phyloP scores from a whole-genome alignment of 1,140 invertebrate species.

The Pogonomyrmex californicus region DNA sequence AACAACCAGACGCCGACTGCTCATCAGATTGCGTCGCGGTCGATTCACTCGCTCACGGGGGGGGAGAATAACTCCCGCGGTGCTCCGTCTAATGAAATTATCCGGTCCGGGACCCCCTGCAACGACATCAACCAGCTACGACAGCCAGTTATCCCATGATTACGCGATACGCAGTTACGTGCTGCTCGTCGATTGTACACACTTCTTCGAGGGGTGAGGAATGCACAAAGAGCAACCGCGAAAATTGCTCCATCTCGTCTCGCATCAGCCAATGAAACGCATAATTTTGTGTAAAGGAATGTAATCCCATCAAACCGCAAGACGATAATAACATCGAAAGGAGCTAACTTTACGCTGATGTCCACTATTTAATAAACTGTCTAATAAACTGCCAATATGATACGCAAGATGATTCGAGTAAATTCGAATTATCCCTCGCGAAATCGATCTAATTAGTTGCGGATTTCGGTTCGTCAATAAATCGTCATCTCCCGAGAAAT shows the following conservation, averaged over 20 bases:
- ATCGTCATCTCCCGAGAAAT: conserved; percentile 64
- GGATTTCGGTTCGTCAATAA: conserved; percentile 55
- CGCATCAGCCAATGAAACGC: conserved; percentile 42
- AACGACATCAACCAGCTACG: conserved; percentile 79
- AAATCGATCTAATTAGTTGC: conserved; percentile 56
- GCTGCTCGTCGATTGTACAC: conserved; percentile 43
- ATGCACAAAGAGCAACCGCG: conserved; percentile 58
- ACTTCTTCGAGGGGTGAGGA: conserved; percentile 45
- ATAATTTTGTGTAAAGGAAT: conserved; percentile 39
- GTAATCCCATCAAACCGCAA: conserved; percentile 28
- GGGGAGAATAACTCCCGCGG: conserved; percentile 69
- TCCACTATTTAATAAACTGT: background rate
- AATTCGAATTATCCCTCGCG: background rate
- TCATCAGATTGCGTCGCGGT: conserved; percentile 65
- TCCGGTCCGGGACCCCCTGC: conserved; percentile 83
- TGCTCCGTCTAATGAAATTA: conserved; percentile 84
- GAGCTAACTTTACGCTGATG: background rate
- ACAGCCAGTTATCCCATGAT: conserved; percentile 81
- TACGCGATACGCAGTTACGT: conserved; percentile 78
- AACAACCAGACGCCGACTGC: conserved; percentile 68
- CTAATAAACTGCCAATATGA: background rate
- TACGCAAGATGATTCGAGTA: background rate
- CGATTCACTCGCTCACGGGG: conserved; percentile 67
- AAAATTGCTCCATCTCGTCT: conserved; percentile 52
- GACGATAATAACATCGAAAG: background rate